Evolutionary conservation across 2,888 invertebrate species (phyloP).

Genomic region (Eupithecia inturbata): DNA sequence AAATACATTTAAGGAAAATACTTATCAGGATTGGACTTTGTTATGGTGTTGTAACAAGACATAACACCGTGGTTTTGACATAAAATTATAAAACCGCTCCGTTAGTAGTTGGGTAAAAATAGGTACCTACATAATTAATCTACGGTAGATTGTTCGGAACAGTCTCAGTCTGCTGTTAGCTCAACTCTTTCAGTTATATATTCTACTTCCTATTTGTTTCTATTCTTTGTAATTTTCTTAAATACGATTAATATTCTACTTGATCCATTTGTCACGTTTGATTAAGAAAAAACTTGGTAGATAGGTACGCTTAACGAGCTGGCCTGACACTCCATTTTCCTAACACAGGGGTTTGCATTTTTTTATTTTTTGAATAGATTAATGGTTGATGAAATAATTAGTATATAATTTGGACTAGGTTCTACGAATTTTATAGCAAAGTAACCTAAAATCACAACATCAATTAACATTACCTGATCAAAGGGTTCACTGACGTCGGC

Average conservation of each 20-base stretch:
- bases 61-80: no score
- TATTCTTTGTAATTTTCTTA: no score
- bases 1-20: not conserved
- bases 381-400: no score
- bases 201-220: no score
- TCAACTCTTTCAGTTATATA: no score
- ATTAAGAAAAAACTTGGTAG: no score
- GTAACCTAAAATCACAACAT: not conserved
- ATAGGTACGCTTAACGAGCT: not conserved
- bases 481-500: slow-evolving; percentile 61
- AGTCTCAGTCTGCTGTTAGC: no score
- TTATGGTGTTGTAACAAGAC: not conserved
- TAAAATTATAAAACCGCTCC: not conserved
- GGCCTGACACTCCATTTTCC: not conserved
- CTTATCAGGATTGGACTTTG: not conserved
- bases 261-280: no score
- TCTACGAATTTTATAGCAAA: not conserved
- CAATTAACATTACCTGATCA: slow-evolving; percentile 55
- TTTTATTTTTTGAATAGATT: not conserved
- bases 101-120: not conserved
- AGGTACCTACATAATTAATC: no score
- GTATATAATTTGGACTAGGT: no score
- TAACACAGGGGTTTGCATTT: not conserved
- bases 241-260: no score
- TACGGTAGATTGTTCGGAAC: no score